These are phyloP conservation scores for Mesopsocus fuscifrons DNA, from an alignment of 2,888 invertebrate species.

Conservation along the genomic window DNA sequence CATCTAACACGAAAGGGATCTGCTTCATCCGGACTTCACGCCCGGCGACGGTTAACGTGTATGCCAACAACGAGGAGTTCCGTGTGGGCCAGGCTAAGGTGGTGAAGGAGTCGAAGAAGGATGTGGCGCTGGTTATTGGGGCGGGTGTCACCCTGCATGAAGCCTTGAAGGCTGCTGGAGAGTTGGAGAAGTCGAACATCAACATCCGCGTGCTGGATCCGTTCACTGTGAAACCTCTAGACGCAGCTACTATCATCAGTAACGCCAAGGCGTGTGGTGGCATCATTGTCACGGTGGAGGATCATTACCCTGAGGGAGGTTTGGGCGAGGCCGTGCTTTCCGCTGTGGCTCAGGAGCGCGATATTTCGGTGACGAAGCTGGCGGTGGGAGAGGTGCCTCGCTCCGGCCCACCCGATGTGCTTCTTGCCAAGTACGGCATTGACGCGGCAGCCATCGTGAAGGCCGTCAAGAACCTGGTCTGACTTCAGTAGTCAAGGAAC, in stretches of 20 bases:
- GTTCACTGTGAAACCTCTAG: conserved; percentile 92
- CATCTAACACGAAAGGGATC: conserved; percentile 85
- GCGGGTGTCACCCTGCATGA: conserved; percentile 90
- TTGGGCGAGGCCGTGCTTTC: conserved; percentile 87
- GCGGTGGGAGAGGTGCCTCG: conserved; percentile 72
- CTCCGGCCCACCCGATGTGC: conserved; percentile 72
- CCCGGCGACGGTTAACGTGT: conserved; percentile 74
- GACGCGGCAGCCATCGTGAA: conserved; percentile 57
- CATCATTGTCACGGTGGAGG: conserved; percentile 80
- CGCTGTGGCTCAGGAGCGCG: conserved; percentile 51
- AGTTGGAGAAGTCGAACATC: conserved; percentile 48
- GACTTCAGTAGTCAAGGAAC: too few relatives aligned
- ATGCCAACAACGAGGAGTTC: conserved; percentile 67
- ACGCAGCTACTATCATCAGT: conserved; percentile 49
- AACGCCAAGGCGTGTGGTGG: conserved; percentile 67
- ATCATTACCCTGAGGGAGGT: conserved; percentile 93
- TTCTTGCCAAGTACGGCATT: conserved; percentile 80
- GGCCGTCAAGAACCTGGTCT: conserved; percentile 49
- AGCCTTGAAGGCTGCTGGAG: conserved; percentile 64
- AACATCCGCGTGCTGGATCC: conserved; percentile 76
- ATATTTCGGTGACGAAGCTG: conserved; percentile 54
- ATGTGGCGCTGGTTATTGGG: conserved; percentile 74
- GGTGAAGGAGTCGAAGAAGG: conserved; percentile 51
- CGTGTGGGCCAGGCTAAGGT: conserved; percentile 63
- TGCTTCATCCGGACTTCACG: conserved; percentile 93